These are phyloP conservation scores for Lepidothrix coronata DNA, from an alignment of 2,113 vertebrate genomes.

Conservation along the genomic window DNA sequence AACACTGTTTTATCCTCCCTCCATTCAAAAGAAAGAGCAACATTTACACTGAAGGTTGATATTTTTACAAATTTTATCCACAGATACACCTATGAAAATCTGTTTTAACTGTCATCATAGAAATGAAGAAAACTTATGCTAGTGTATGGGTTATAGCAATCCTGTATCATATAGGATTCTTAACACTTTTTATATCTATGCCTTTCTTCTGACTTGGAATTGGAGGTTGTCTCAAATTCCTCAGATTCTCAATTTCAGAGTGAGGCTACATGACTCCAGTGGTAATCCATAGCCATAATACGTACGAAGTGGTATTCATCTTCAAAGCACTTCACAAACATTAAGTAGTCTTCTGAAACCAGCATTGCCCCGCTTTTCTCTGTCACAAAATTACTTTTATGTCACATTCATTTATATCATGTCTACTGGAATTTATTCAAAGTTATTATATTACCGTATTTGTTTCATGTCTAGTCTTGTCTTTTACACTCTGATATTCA, in stretches of 20 bases:
- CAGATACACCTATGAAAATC: neutral
- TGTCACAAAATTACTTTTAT: neutral
- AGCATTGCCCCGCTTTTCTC: neutral
- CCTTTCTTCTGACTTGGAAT: neutral
- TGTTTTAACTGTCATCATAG: neutral
- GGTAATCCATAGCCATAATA: neutral
- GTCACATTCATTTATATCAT: neutral
- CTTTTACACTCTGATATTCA: neutral
- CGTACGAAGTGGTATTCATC: rapidly evolving
- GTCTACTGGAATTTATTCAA: neutral
- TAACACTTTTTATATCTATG: neutral
- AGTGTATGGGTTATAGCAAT: neutral
- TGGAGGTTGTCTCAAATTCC: neutral
- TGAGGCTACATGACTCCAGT: neutral
- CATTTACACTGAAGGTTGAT: neutral
- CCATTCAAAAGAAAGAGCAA: neutral
- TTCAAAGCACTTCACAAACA: neutral
- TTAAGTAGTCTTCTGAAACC: neutral
- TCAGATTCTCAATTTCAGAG: neutral
- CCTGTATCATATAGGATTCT: neutral
- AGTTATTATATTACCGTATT: neutral
- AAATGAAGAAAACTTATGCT: neutral
- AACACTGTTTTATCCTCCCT: neutral
- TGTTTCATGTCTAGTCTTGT: neutral
- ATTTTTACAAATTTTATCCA: neutral